Conservation (phyloP, 2,888 invertebrate genomes). For the Hyles lineata region DNA sequence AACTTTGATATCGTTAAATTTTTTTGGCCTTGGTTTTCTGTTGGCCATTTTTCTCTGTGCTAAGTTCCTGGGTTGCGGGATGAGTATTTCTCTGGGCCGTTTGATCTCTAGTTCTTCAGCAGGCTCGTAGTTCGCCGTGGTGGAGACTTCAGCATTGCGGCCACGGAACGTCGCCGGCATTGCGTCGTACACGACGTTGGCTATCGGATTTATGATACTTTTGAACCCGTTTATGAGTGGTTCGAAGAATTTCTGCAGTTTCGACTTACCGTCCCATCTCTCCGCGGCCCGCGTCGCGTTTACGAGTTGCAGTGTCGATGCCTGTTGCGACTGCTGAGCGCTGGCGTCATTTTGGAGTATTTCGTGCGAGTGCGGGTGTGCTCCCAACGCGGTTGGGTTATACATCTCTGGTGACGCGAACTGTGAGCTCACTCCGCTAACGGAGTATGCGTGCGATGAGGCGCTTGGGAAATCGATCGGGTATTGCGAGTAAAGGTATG, state of each 20-base stretch:
- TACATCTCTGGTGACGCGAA: conserved; percentile 80
- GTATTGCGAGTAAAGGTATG: conserved; percentile 83
- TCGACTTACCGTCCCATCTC: conserved; percentile 83
- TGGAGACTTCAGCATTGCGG: conserved; percentile 70
- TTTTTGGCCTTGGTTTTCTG: conserved; percentile 70
- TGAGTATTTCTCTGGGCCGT: conserved; percentile 69
- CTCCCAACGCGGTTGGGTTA: conserved; percentile 73
- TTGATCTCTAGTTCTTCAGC: conserved; percentile 60
- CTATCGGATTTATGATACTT: conserved; percentile 72
- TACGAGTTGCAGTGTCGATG: conserved; percentile 68
- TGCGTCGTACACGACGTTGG: conserved; percentile 71
- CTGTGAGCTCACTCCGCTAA: conserved; percentile 79
- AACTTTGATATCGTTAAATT: conserved; percentile 71
- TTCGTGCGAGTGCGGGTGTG: conserved; percentile 72
- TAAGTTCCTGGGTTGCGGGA: conserved; percentile 75
- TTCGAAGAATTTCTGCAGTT: conserved; percentile 76
- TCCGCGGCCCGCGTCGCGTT: conserved; percentile 78
- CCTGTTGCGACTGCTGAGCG: conserved; percentile 83
- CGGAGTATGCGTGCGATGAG: conserved; percentile 83
- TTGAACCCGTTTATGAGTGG: conserved; percentile 72
- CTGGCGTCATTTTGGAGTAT: conserved; percentile 76
- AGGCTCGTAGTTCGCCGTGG: conserved; percentile 61
- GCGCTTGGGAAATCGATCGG: conserved; percentile 83
- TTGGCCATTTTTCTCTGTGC: conserved; percentile 75
- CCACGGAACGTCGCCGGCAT: conserved; percentile 78